phyloP scores from a whole-genome alignment of 2,113 vertebrate genomes.

The Phaethon lepturus region DNA sequence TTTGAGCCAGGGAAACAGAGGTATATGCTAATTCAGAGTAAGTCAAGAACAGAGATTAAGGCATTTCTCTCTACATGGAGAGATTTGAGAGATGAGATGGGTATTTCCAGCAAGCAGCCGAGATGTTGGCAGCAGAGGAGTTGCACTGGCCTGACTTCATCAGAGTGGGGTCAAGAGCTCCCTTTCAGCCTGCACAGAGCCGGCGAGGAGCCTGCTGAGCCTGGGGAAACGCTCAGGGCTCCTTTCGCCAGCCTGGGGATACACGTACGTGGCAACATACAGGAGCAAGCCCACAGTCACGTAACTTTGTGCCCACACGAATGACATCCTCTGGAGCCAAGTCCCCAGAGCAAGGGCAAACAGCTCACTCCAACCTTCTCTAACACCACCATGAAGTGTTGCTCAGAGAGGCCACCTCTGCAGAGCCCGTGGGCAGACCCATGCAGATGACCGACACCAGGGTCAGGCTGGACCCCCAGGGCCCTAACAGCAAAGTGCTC shows the following conservation, averaged over 20 bases:
- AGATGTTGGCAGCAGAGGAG: background rate
- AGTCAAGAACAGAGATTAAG: background rate
- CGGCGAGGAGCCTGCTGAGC: background rate
- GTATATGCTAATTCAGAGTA: rapidly evolving
- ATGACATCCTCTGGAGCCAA: background rate
- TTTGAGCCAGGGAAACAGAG: background rate
- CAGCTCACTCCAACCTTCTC: background rate
- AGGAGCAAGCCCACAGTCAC: too few relatives aligned
- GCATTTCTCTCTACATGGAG: background rate
- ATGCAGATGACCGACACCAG: background rate
- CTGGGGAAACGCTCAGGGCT: too few relatives aligned
- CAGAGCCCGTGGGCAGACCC: background rate
- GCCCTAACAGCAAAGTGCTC: background rate
- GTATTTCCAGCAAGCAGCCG: background rate
- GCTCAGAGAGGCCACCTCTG: background rate
- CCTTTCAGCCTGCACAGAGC: background rate
- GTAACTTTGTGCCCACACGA: background rate
- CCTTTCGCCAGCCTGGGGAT: background rate
- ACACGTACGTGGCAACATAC: background rate
- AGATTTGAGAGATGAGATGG: background rate
- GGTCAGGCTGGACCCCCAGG: background rate
- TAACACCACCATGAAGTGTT: rapidly evolving
- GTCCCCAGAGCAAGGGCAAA: background rate
- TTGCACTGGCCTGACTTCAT: background rate
- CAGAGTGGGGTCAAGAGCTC: background rate